Evolutionary conservation across 2,113 vertebrate genomes (phyloP), one percentile per base, ranked within the genome.

Genomic region (Saccopteryx bilineata): DNA sequence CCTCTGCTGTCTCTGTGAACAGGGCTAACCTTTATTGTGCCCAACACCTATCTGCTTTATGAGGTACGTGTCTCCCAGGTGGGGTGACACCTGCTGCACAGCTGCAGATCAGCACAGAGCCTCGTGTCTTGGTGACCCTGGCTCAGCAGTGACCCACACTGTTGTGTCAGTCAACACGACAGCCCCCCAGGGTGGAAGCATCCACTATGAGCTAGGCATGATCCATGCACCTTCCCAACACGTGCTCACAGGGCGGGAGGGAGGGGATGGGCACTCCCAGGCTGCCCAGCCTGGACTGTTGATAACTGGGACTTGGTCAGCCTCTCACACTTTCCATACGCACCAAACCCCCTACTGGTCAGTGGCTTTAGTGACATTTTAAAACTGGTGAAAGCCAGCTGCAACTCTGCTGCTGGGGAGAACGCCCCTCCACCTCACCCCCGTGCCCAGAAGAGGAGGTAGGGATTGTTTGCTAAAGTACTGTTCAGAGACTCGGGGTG

Each of bases 211-310:
- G 14, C 28, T 52, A 68, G 63, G 11, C n/a, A 0, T 13, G 7
- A 39, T 23, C 18, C 7, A 0, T 15, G 0, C 0, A 0, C 46
- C 9, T 26, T 31, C 48, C 65, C 18, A 4, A 6, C 9, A 10
- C 24, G 7, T 1, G 18, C 50, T 58, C 87, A 39, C 9, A 52
- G 28, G 28, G 58, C 3, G 0, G 46, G 74, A 56, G 24, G n/a
- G 2, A 2, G 75, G 39, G 21, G 7, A 46, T 17, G 21, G 75
- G 68, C 78, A 21, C 18, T 74, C 69, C 26, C 8, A 14, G 54
- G 48, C 2, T 33, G 18, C 60, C 48, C 23, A 21, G 17, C n/a
- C 87, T 6, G 18, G 24, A 80, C 60, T n/a, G 0, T 82, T 50
- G 15, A 15, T 56, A 23, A 39, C 26, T 19, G 9, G 48, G 15